A percentile compares a stretch with the other conserved stretches of the same genome.
Conservation (phyloP, 1,140 invertebrate species). For the Lasaia peninsularis region DNA sequence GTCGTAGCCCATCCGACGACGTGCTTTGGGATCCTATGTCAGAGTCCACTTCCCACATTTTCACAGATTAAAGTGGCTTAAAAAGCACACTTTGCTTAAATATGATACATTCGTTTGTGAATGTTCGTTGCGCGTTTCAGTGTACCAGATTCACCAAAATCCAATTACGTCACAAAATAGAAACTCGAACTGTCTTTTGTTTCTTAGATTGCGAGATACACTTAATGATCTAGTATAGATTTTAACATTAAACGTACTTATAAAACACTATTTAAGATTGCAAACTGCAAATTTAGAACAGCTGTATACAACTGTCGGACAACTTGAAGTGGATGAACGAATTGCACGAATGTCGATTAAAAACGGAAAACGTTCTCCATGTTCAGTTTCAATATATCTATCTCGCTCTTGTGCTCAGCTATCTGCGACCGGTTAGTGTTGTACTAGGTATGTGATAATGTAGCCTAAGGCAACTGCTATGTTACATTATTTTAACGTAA, state of each 20-base stretch:
- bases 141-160: constrained; percentile 46
- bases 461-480: too few species aligned
- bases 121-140: background rate
- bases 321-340: constrained; percentile 6
- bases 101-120: background rate
- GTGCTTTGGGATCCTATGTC: constrained; percentile 62
- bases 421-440: background rate
- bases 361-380: constrained; percentile 39
- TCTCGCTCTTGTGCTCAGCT: constrained; percentile 26
- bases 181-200: constrained; percentile 40
- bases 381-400: constrained; percentile 34
- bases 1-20: constrained; percentile 73
- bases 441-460: background rate
- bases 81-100: constrained; percentile 25
- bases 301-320: constrained; percentile 52
- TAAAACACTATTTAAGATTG: background rate
- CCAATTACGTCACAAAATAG: constrained; percentile 68
- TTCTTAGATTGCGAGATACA: constrained; percentile 24
- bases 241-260: background rate
- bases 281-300: constrained; percentile 42
- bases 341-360: constrained; percentile 23
- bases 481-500: too few species aligned
- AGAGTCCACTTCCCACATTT: constrained; percentile 71
- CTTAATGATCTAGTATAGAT: constrained; percentile 17
- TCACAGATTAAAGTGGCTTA: constrained; percentile 29